These are phyloP conservation scores for Cynodonichthys magdalenae DNA, from an alignment of 2,797 vertebrate species.

Conservation along the genomic window DNA sequence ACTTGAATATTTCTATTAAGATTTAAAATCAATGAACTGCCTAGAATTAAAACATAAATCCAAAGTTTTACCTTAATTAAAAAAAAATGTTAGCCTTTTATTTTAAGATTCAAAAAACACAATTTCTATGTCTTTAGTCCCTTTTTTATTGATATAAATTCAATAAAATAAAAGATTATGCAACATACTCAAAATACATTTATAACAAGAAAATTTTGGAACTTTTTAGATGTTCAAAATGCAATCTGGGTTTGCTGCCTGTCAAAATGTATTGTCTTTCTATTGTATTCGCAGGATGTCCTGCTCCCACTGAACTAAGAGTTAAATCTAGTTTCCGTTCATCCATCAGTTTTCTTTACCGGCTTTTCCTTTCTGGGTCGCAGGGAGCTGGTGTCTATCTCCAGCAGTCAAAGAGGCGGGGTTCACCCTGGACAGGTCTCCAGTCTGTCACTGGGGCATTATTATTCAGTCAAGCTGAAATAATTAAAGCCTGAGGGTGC, in stretches of 20 bases:
- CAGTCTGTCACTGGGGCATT: slow-evolving; percentile 38
- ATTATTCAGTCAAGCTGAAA: slow-evolving; percentile 72
- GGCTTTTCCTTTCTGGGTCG: no score
- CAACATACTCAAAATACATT: slow-evolving; percentile 14
- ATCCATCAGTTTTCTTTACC: no score
- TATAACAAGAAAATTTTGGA: slow-evolving; percentile 29
- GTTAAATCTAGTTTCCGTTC: slow-evolving; percentile 50
- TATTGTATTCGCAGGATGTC: slow-evolving; percentile 48
- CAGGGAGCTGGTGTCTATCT: slow-evolving; percentile 24
- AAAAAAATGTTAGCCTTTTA: no score
- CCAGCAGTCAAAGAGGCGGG: no score
- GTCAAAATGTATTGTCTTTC: slow-evolving; percentile 52
- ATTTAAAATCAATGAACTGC: no score
- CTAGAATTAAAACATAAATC: no score
- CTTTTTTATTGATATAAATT: neutral
- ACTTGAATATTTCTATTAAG: no score
- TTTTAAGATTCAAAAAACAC: no score
- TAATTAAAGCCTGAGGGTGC: slow-evolving; percentile 69
- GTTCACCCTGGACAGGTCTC: no score
- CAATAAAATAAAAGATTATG: slow-evolving; percentile 15
- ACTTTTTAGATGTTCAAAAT: slow-evolving; percentile 37
- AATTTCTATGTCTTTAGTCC: no score
- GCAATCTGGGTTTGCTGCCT: slow-evolving; percentile 50
- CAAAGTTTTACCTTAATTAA: no score
- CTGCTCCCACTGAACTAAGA: slow-evolving; percentile 42